Conservation (phyloP, 2,797 vertebrate species). For the Diceros bicornis region DNA sequence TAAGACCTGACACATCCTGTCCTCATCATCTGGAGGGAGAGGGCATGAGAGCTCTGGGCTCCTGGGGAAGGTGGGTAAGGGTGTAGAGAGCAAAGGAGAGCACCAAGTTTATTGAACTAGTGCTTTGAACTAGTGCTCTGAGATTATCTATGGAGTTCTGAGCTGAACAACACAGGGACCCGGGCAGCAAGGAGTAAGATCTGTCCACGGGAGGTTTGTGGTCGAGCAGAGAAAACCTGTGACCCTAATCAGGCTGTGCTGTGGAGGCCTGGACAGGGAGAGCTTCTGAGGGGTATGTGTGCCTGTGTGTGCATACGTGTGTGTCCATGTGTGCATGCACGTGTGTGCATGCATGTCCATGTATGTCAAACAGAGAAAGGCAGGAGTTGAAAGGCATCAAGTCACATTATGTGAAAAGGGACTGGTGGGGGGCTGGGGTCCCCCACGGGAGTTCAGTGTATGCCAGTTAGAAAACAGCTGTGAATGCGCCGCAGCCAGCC, state of each 20-base stretch:
- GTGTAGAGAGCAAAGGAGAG: too few species aligned
- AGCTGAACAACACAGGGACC: neutral
- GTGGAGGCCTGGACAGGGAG: neutral
- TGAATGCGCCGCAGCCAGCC: accelerated
- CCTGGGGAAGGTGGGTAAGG: too few species aligned
- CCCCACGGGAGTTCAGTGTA: neutral
- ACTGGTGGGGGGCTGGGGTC: too few species aligned
- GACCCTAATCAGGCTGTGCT: neutral
- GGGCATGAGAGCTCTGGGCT: accelerated
- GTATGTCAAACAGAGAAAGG: neutral
- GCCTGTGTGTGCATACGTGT: accelerated
- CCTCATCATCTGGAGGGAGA: neutral
- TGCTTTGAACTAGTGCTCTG: neutral
- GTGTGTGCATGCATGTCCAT: accelerated
- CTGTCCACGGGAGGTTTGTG: neutral
- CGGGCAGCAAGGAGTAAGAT: neutral
- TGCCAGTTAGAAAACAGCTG: neutral
- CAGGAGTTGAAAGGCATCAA: neutral
- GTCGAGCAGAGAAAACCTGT: neutral
- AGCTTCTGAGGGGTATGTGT: neutral
- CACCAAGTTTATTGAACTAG: accelerated
- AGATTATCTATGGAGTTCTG: neutral
- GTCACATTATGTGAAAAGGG: neutral
- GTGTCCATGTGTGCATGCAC: neutral
- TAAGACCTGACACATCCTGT: neutral